Evolutionary conservation across 2,797 vertebrate species (phyloP).

Genomic region (Orestias chungarensis): DNA sequence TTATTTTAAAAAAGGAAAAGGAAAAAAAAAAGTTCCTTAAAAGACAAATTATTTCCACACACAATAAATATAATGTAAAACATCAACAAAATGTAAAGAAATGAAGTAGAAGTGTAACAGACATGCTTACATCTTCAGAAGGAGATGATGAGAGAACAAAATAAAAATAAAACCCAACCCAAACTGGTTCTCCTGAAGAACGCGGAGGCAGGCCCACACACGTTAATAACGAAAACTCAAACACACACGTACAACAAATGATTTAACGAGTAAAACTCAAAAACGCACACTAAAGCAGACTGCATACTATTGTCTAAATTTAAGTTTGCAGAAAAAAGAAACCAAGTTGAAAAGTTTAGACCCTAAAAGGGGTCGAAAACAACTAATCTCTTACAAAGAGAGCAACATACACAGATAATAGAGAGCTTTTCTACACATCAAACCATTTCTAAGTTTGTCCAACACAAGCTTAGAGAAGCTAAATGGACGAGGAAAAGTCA

Average conservation of each 20-base stretch:
- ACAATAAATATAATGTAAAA: slow-evolving; percentile 72
- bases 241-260: slow-evolving; percentile 26
- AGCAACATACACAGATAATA: slow-evolving; percentile 40
- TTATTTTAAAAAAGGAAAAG: no score
- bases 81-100: slow-evolving; percentile 44
- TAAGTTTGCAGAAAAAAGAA: slow-evolving; percentile 27
- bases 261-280: slow-evolving; percentile 19
- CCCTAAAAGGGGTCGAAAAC: slow-evolving; percentile 71
- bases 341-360: slow-evolving; percentile 51
- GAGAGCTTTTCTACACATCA: slow-evolving; percentile 41
- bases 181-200: slow-evolving; percentile 37
- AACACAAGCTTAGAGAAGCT: slow-evolving; percentile 23
- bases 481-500: slow-evolving; percentile 28
- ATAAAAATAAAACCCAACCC: slow-evolving; percentile 18
- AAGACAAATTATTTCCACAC: slow-evolving; percentile 51
- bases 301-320: slow-evolving; percentile 37
- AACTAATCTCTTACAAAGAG: slow-evolving; percentile 81
- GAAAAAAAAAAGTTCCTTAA: slow-evolving; percentile 65
- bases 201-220: slow-evolving; percentile 36
- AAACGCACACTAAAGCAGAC: slow-evolving; percentile 41
- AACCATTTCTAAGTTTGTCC: slow-evolving; percentile 28
- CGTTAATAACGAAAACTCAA: slow-evolving; percentile 49
- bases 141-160: slow-evolving; percentile 18
- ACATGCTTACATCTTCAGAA: slow-evolving; percentile 28
- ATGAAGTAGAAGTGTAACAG: slow-evolving; percentile 30